phyloP scores from a whole-genome alignment of 2,113 vertebrate species.

The Sylvietta virens region DNA sequence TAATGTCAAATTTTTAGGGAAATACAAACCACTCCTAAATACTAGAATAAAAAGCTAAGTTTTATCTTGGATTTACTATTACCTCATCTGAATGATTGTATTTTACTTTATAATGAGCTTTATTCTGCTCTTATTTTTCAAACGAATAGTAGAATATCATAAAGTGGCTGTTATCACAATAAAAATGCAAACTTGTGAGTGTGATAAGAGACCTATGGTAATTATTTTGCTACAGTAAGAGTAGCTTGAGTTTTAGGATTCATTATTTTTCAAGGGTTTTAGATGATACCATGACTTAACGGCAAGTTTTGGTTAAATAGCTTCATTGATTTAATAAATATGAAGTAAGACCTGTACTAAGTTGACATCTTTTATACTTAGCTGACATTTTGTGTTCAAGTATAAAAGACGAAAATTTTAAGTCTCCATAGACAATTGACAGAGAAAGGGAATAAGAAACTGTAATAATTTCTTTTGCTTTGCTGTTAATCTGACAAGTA shows the following conservation, averaged over 20 bases:
- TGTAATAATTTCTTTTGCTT: neutral
- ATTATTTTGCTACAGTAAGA: neutral
- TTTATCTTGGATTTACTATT: slow-evolving; percentile 27
- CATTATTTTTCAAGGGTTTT: neutral
- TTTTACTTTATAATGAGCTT: neutral
- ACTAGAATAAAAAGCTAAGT: neutral
- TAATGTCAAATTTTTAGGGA: neutral
- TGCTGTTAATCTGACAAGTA: neutral
- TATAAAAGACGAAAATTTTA: neutral
- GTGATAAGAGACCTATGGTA: neutral
- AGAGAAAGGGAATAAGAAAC: neutral
- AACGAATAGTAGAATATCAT: neutral
- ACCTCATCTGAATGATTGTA: slow-evolving; percentile 22
- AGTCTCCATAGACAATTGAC: neutral
- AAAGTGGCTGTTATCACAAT: neutral
- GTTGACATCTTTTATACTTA: neutral
- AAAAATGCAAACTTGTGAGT: neutral
- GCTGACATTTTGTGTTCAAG: neutral
- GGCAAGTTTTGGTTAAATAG: neutral
- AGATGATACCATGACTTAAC: neutral
- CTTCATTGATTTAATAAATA: neutral
- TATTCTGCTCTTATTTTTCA: neutral
- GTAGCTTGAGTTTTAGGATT: neutral
- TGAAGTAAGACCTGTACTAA: neutral
- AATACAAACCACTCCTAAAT: neutral